Evolutionary conservation across 2,888 invertebrate species (phyloP).

Genomic region (Criorhina ranunculi): DNA sequence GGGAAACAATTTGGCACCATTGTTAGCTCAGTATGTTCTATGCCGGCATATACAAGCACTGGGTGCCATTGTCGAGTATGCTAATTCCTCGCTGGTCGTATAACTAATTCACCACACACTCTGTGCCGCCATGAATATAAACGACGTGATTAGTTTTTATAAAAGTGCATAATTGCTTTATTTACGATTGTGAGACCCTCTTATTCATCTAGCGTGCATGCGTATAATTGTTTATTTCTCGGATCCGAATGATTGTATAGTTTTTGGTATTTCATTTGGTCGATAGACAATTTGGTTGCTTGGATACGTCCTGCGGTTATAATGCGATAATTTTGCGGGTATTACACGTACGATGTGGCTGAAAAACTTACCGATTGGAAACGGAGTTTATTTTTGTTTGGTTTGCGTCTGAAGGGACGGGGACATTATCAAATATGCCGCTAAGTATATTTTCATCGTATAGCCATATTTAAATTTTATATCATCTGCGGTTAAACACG

Average conservation of each 20-base stretch:
- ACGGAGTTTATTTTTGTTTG: background rate
- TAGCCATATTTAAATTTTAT: background rate
- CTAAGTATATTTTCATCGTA: no score
- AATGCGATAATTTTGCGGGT: background rate
- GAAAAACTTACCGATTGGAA: background rate
- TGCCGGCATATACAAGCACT: constrained; percentile 57
- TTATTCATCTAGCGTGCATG: constrained; percentile 29
- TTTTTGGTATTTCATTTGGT: constrained; percentile 22
- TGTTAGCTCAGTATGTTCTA: constrained; percentile 32
- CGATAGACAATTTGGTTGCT: constrained; percentile 14
- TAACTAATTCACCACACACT: constrained; percentile 42
- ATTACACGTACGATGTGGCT: background rate
- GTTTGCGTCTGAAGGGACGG: background rate
- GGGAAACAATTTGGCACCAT: constrained; percentile 67
- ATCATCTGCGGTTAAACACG: background rate
- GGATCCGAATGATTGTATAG: constrained; percentile 36
- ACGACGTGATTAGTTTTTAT: constrained; percentile 59
- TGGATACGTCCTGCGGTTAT: constrained; percentile 16
- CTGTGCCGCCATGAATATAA: constrained; percentile 57
- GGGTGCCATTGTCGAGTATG: constrained; percentile 37
- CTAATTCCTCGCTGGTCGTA: constrained; percentile 33
- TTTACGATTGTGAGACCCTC: constrained; percentile 37
- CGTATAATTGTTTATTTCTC: constrained; percentile 29
- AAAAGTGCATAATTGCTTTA: constrained; percentile 57
- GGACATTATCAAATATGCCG: background rate